Conservation (phyloP, 1,140 invertebrate species). For the Notospermus geniculatus region DNA sequence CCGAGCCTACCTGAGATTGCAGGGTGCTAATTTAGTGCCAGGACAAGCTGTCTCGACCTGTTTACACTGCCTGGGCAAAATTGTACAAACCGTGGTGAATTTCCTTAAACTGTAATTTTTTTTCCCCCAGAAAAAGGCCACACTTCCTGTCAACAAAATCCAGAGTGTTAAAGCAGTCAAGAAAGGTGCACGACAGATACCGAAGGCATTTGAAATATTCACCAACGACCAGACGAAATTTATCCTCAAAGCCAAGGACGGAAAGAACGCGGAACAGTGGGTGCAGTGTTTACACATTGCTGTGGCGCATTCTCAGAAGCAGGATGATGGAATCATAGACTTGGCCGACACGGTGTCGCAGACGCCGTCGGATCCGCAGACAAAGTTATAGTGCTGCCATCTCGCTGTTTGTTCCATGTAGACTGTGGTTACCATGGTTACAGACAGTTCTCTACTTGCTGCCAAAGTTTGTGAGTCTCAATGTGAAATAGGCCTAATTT, state of each 20-base stretch:
- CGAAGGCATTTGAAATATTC: constrained; percentile 94
- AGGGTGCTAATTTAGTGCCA: constrained; percentile 15
- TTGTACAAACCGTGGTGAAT: too few species aligned
- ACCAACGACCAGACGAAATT: constrained; percentile 83
- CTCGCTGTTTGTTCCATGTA: too few species aligned
- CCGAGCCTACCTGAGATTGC: too few species aligned
- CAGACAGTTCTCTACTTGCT: too few species aligned
- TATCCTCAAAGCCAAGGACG: constrained; percentile 88
- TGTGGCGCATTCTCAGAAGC: constrained; percentile 33
- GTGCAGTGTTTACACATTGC: constrained; percentile 56
- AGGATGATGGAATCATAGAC: constrained; percentile 11
- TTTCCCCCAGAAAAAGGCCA: constrained; percentile 49
- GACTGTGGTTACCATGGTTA: too few species aligned
- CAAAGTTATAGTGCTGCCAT: background rate
- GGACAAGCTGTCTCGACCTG: too few species aligned
- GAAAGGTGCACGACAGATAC: constrained; percentile 70
- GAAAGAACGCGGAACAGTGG: constrained; percentile 94
- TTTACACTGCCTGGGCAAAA: constrained; percentile 12
- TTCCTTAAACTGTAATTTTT: constrained; percentile 14
- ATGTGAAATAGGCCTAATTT: too few species aligned
- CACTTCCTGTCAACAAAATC: constrained; percentile 75
- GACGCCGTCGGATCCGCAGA: constrained; percentile 1
- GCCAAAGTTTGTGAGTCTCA: too few species aligned
- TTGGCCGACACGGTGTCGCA: background rate
- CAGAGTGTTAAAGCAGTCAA: constrained; percentile 82